Percentiles rank a stretch among this genome's conserved stretches.
phyloP scores from a whole-genome alignment of 37 sponge, comb jelly and placozoan genomes.

The Spongilla lacustris region DNA sequence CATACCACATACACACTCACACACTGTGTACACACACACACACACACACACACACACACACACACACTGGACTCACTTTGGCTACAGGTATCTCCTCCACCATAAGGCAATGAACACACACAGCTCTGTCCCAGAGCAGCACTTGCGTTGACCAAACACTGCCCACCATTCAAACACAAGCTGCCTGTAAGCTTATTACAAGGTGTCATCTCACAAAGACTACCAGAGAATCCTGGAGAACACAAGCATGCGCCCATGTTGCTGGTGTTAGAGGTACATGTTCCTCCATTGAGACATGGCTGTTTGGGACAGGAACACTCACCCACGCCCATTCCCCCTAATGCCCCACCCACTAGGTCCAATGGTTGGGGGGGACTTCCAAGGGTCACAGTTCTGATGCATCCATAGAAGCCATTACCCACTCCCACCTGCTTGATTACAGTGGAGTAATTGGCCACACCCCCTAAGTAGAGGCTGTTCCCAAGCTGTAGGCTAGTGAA shows the following conservation, averaged over 20 bases:
- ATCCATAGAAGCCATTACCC: conserved; percentile 36
- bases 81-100: conserved; percentile 40
- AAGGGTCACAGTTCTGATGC: conserved; percentile 33
- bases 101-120: conserved; percentile 68
- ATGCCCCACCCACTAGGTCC: conserved; percentile 35
- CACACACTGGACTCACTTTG: conserved; percentile 44
- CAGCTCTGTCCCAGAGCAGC: conserved; percentile 23
- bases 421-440: neutral
- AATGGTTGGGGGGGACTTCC: neutral
- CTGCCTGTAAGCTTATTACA: neutral
- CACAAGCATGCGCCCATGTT: conserved; percentile 19
- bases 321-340: conserved; percentile 2
- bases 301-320: conserved; percentile 27
- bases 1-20: neutral
- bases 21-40: too few species aligned
- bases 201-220: conserved; percentile 41
- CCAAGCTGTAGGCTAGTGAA: conserved; percentile 55
- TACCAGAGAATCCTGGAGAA: conserved; percentile 16
- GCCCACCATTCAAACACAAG: conserved; percentile 50
- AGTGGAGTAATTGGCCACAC: neutral
- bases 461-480: conserved; percentile 47
- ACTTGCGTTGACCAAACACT: conserved; percentile 11
- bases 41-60: too few species aligned
- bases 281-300: conserved; percentile 57
- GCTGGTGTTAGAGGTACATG: conserved; percentile 13